Evolutionary conservation across 1,140 invertebrate species (phyloP).

Genomic region (Armadillidium nasatum): DNA sequence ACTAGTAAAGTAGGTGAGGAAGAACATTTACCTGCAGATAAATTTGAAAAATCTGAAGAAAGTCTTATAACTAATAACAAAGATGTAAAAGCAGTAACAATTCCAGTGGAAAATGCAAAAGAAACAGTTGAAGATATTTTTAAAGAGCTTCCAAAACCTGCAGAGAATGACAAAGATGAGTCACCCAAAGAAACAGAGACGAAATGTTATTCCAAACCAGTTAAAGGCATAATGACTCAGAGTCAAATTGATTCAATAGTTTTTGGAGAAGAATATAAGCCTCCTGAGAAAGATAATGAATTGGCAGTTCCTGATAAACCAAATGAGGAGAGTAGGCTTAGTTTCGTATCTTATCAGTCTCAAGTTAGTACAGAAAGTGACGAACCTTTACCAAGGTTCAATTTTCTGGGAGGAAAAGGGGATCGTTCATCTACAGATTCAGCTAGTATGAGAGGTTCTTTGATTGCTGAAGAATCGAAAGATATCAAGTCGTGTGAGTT

Average conservation of each 20-base stretch:
- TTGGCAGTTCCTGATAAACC: background rate
- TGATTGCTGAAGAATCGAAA: background rate
- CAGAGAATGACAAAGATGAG: too few species aligned
- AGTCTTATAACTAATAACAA: too few species aligned
- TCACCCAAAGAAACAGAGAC: too few species aligned
- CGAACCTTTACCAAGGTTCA: background rate
- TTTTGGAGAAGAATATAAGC: background rate
- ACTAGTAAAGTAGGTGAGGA: too few species aligned
- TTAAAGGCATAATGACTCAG: background rate
- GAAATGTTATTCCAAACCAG: too few species aligned
- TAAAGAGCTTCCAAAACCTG: too few species aligned
- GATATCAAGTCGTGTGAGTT: too few species aligned
- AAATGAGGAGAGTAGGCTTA: background rate
- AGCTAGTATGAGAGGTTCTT: background rate
- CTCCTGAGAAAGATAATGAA: background rate
- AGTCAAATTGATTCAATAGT: background rate
- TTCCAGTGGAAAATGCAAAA: too few species aligned
- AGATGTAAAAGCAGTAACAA: too few species aligned
- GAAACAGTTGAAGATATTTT: too few species aligned
- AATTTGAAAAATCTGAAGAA: too few species aligned
- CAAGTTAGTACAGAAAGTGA: slow-evolving; percentile 8
- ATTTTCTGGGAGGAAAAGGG: background rate
- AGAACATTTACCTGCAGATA: too few species aligned
- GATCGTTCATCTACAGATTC: background rate
- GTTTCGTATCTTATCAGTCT: background rate